Base-by-base conservation (phyloP, 2,113 vertebrate genomes). In the Tragelaphus imberbis region DNA sequence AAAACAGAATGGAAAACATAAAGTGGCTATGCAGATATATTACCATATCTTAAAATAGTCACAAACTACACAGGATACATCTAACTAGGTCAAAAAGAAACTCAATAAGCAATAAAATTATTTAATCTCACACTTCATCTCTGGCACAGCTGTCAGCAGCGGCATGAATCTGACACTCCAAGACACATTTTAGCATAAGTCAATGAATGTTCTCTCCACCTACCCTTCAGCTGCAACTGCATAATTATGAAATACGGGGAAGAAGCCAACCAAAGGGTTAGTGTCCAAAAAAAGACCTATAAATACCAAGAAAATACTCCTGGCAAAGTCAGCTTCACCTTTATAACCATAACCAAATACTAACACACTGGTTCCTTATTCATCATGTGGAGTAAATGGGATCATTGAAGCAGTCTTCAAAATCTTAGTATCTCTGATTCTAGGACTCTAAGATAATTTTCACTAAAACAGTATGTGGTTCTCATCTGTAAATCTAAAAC, bases 11-110 rank as follows among this genome's bases (percentile, higher is more conserved):
- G 23, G 63, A 96, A 97, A 93, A 77, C 80, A 91, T n/a, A 68
- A 91, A 93, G 36, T 94, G 30, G 30, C 30, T 96, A 58, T 56
- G 75, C 7, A 63, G 56, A 95, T 84, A 14, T 77, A 94, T 91
- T 92, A 68, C 71, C 95, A 61, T 71, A 98, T 93, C 84, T 58
- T 94, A 88, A 95, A 94, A 95, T 19, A 96, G 47, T 88, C 56
- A 82, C 2, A 2, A 11, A 92, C 49, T 75, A 30, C 47, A 40
- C 88, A 80, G 68, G 56, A 77, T 61, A 58, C 75, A 47, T 84
- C 58, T 94, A 98, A 96, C 61, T 97, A 92, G 94, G 68, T 96
- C 71, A 95, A 94, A 94, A 97, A 96, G 88, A 95, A 96, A 94
- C 33, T 8, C 4, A 59, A 81, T 68, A 81, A 88, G 92, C 92